A percentile compares a stretch with the other conserved stretches of the same genome.
These are phyloP conservation scores for Lepidurus arcticus DNA, from an alignment of 1,140 invertebrate genomes.

Conservation along the genomic window DNA sequence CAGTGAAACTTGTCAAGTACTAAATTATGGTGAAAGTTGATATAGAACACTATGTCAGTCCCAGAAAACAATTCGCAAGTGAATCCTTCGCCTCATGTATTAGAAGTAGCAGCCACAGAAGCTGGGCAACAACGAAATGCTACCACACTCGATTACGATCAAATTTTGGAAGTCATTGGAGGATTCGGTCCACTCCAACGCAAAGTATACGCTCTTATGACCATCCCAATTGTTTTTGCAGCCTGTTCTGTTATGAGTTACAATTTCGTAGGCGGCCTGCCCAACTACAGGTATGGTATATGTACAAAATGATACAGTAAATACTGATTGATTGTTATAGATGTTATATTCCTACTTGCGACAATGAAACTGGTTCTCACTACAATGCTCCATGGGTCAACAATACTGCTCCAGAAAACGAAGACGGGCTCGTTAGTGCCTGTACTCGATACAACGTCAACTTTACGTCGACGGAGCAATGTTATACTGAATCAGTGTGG, in stretches of 20 bases:
- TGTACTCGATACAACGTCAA: constrained; percentile 16
- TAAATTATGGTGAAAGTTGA: neutral
- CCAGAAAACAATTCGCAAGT: neutral
- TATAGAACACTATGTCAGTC: neutral
- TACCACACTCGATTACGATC: neutral
- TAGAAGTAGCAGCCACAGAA: neutral
- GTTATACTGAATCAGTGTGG: neutral
- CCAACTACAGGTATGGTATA: constrained; percentile 28
- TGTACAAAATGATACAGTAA: neutral
- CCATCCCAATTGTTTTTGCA: constrained; percentile 22
- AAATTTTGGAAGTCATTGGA: constrained; percentile 24
- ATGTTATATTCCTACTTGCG: constrained; percentile 24
- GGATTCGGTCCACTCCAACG: constrained; percentile 10
- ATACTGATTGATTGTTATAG: neutral
- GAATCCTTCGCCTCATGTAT: neutral
- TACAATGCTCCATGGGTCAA: constrained; percentile 15
- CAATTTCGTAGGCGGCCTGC: constrained; percentile 26
- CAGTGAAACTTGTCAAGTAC: neutral
- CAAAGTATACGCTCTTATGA: constrained; percentile 16
- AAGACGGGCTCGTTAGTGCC: neutral
- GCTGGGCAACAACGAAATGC: neutral
- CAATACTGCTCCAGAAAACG: neutral
- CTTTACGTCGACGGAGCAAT: neutral
- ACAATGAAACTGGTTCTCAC: neutral
- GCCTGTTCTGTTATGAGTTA: constrained; percentile 26